Evolutionary conservation across 1,140 invertebrate species (phyloP).

Genomic region (Drosophila burlai): DNA sequence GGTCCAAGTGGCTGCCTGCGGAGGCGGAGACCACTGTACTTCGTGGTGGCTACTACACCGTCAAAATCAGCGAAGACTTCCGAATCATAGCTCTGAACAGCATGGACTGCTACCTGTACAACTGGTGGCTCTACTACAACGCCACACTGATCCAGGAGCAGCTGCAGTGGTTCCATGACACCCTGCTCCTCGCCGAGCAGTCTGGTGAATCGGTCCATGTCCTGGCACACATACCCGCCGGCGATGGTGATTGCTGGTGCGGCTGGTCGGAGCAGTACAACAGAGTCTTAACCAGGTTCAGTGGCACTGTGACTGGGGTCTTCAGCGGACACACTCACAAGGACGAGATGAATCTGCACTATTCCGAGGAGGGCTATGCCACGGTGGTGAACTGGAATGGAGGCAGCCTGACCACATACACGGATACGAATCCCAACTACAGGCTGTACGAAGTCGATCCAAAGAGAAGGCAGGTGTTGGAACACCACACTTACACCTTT

Average conservation of each 20-base stretch:
- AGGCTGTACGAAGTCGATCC: slow-evolving; percentile 90
- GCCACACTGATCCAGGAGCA: slow-evolving; percentile 86
- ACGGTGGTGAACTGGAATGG: slow-evolving; percentile 90
- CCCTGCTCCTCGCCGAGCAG: slow-evolving; percentile 89
- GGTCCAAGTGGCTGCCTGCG: slow-evolving; percentile 88
- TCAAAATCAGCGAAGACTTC: slow-evolving; percentile 87
- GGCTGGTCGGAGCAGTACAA: slow-evolving; percentile 89
- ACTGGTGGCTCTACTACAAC: slow-evolving; percentile 88
- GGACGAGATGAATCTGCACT: slow-evolving; percentile 91
- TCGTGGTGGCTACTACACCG: slow-evolving; percentile 90
- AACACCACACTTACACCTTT: slow-evolving; percentile 91
- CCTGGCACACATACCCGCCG: slow-evolving; percentile 92
- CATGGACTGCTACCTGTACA: slow-evolving; percentile 90
- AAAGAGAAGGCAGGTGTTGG: slow-evolving; percentile 88
- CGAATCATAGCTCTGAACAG: slow-evolving; percentile 91
- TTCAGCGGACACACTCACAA: slow-evolving; percentile 93
- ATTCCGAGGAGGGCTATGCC: slow-evolving; percentile 85
- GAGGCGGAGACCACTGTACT: slow-evolving; percentile 87
- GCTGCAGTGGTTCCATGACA: slow-evolving; percentile 91
- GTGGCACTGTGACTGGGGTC: slow-evolving; percentile 89
- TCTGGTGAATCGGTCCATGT: slow-evolving; percentile 92
- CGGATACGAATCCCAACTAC: slow-evolving; percentile 92
- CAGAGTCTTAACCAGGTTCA: slow-evolving; percentile 86
- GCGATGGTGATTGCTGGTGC: slow-evolving; percentile 88
- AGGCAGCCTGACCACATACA: slow-evolving; percentile 89